These are phyloP conservation scores for Motacilla tschutschensis DNA, from an alignment of 2,113 vertebrate species.

Conservation along the genomic window DNA sequence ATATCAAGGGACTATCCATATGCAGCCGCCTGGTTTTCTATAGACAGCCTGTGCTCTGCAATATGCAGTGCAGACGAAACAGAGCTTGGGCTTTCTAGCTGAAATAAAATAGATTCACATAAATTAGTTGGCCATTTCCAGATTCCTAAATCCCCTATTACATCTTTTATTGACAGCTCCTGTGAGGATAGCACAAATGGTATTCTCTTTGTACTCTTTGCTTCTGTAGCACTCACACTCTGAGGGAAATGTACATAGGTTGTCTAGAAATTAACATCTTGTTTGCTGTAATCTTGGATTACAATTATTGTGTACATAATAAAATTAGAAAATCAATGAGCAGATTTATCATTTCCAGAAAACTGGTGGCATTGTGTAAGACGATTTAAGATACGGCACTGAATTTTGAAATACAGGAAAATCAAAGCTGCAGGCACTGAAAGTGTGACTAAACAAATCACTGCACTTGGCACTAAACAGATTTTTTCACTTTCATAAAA, in stretches of 20 bases:
- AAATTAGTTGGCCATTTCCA: conserved; percentile 88
- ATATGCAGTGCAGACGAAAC: conserved; percentile 77
- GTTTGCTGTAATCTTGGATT: conserved; percentile 91
- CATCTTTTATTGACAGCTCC: conserved; percentile 87
- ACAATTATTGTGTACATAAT: conserved; percentile 83
- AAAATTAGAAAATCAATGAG: conserved; percentile 80
- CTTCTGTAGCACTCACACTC: conserved; percentile 65
- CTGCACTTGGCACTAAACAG: not conserved
- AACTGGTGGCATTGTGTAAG: conserved; percentile 49
- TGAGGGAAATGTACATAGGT: conserved; percentile 76
- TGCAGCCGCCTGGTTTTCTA: conserved; percentile 96
- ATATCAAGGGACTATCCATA: conserved; percentile 99
- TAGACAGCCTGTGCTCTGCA: conserved; percentile 80
- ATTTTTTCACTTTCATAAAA: conserved; percentile 1
- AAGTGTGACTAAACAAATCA: conserved; percentile 18
- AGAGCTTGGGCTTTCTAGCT: conserved; percentile 79
- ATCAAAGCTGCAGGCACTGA: conserved; percentile 11
- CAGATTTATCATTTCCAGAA: conserved; percentile 65
- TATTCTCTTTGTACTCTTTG: conserved; percentile 75
- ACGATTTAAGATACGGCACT: conserved; percentile 37
- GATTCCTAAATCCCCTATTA: conserved; percentile 90
- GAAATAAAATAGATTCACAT: conserved; percentile 89
- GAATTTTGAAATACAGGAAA: conserved; percentile 48
- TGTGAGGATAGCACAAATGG: conserved; percentile 78
- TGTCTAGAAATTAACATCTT: conserved; percentile 88